Percentiles rank a stretch among this genome's conserved stretches.
Conservation (phyloP, 2,888 invertebrate genomes). For the Urechis unicinctus region DNA sequence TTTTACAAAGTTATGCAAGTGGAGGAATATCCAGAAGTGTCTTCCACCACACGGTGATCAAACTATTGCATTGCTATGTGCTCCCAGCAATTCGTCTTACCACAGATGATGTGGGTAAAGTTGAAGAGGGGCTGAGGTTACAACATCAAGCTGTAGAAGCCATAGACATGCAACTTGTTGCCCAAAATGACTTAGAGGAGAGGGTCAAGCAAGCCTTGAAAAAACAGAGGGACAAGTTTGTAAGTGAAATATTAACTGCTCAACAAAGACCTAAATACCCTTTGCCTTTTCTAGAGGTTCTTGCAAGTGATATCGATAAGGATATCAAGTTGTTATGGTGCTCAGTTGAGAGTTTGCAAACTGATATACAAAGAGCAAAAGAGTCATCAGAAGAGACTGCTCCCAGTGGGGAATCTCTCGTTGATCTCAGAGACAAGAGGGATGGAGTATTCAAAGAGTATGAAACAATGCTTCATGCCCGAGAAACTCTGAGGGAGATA, state of each 20-base stretch:
- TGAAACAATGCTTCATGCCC: conserved; percentile 21
- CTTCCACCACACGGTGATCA: conserved; percentile 18
- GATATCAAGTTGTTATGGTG: conserved; percentile 25
- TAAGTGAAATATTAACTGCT: neutral
- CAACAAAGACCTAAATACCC: neutral
- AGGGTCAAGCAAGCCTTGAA: neutral
- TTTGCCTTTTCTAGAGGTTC: conserved; percentile 5
- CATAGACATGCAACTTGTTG: neutral
- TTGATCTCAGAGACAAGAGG: conserved; percentile 9
- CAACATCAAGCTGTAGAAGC: neutral
- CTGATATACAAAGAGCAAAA: conserved; percentile 1
- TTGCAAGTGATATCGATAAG: conserved; percentile 23
- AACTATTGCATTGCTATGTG: conserved; percentile 36
- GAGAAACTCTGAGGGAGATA: conserved; percentile 33
- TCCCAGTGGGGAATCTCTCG: neutral
- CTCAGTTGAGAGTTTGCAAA: conserved; percentile 23
- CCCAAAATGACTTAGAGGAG: neutral
- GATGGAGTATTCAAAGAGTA: conserved; percentile 22
- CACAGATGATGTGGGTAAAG: conserved; percentile 21
- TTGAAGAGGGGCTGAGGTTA: too few species aligned
- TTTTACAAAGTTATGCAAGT: conserved; percentile 6
- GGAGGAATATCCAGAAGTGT: conserved; percentile 8
- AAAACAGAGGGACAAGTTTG: neutral
- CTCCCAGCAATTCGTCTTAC: conserved; percentile 31
- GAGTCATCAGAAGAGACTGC: too few species aligned